These are phyloP conservation scores for Scolopax mira DNA, from an alignment of 2,113 vertebrate genomes.

Conservation along the genomic window DNA sequence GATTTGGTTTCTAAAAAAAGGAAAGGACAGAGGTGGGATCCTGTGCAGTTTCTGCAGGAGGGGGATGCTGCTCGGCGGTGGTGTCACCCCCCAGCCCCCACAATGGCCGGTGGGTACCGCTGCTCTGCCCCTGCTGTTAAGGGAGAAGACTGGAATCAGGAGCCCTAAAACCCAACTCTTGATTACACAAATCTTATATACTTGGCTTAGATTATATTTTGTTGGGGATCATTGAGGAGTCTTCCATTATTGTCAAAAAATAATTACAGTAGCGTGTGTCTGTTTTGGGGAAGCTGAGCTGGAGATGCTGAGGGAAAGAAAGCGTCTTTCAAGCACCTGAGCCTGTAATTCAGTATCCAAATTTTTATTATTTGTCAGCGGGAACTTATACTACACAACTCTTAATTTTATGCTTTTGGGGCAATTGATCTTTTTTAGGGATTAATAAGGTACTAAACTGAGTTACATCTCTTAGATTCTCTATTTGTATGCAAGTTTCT, in stretches of 20 bases:
- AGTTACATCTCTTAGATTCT: not conserved
- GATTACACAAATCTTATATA: not conserved
- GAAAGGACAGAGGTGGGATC: not conserved
- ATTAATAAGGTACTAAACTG: not conserved
- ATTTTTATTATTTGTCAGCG: not conserved
- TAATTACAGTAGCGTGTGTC: not conserved
- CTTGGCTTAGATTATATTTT: not conserved
- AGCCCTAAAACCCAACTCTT: not conserved
- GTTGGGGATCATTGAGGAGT: not conserved
- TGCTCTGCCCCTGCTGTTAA: not conserved
- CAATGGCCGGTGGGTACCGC: not conserved
- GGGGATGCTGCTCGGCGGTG: not conserved
- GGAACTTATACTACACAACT: no score
- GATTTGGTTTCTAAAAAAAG: not conserved
- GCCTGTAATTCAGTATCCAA: not conserved
- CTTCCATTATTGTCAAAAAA: not conserved
- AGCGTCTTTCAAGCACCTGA: not conserved
- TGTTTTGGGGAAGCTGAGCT: not conserved
- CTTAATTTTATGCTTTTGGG: no score
- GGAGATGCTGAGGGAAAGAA: not conserved
- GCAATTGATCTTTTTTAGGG: not conserved
- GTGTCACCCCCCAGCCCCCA: not conserved
- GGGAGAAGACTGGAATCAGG: not conserved
- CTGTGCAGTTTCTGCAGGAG: not conserved
- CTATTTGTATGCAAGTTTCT: not conserved